Evolutionary conservation across 2,797 vertebrate genomes (phyloP), one percentile per base, ranked within the genome.

Genomic region (Distichodus sexfasciatus): DNA sequence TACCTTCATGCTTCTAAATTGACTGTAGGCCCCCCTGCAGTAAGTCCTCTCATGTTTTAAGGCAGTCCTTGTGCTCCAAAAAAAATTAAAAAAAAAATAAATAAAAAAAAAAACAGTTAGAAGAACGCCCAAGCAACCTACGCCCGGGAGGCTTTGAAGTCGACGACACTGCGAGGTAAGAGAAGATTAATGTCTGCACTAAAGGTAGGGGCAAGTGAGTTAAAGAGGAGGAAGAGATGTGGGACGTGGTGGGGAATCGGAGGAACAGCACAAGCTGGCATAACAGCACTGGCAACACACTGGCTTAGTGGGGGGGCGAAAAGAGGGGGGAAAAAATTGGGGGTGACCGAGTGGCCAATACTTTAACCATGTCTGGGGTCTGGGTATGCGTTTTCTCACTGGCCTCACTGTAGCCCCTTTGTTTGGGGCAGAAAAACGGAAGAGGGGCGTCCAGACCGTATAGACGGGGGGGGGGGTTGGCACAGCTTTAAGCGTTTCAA

Each of bases 331-430:
- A 47, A 58, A 53, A 61, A n/a, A n/a, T n/a, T n/a, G 35, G 33
- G 33, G 23, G 50, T 50, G 29, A 64, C 50, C 21, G n/a, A 29
- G 29, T 66, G 61, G 55, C 17, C 26, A 28, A 36, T 54, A n/a
- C n/a, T n/a, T n/a, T n/a, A n/a, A n/a, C n/a, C n/a, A n/a, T n/a
- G n/a, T n/a, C n/a, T n/a, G n/a, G 19, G 29, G 24, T 43, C 36
- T 58, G 61, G 54, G 46, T 61, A 36, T 70, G 51, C 62, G 71
- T 66, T 75, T 70, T 72, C n/a, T 64, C 17, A 69, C 44, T 53
- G 41, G 48, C 41, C 28, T 41, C 57, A 71, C 58, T 73, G 46
- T 69, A 55, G 10, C 41, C 21, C 53, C 60, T 48, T 77, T 77
- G 59, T 82, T 59, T 79, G 14, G 74, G 59, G 31, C 17, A 69